A percentile compares a stretch with the other conserved stretches of the same genome.
Evolutionary conservation across 2,113 vertebrate species (phyloP).

Genomic region (Ammospiza caudacuta): DNA sequence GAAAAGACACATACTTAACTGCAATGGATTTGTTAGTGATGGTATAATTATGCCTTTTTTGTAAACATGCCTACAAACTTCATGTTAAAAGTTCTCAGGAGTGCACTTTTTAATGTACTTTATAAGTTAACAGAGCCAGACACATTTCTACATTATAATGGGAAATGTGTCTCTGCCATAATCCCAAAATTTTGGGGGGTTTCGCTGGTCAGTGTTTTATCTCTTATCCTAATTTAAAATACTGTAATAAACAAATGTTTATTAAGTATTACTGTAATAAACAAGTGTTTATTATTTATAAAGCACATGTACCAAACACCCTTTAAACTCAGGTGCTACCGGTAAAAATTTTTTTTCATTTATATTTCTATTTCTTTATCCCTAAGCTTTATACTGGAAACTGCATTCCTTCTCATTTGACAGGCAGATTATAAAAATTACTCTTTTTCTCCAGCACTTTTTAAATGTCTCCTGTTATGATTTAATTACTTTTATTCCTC

Average conservation of each 20-base stretch:
- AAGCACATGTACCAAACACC: neutral
- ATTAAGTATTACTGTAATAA: neutral
- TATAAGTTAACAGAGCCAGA: neutral
- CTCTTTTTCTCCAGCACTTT: neutral
- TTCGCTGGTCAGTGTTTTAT: neutral
- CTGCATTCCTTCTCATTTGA: constrained; percentile 26
- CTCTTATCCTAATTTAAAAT: neutral
- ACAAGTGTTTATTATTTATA: neutral
- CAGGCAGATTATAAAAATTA: constrained; percentile 7
- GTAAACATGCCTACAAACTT: neutral
- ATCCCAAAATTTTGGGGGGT: neutral
- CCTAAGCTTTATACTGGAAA: neutral
- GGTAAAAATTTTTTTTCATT: neutral
- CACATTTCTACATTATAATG: neutral
- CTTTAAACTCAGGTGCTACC: neutral
- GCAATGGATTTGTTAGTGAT: neutral
- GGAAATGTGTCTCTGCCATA: neutral
- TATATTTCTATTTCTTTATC: neutral
- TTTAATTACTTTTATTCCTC: constrained; percentile 42
- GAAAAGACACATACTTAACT: neutral
- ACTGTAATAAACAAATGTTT: neutral
- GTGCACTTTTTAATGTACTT: neutral
- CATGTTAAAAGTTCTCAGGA: neutral
- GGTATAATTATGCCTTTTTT: neutral
- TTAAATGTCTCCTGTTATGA: constrained; percentile 33